These are phyloP conservation scores for Dendrolimus houi DNA, from an alignment of 2,888 invertebrate species.

Conservation along the genomic window DNA sequence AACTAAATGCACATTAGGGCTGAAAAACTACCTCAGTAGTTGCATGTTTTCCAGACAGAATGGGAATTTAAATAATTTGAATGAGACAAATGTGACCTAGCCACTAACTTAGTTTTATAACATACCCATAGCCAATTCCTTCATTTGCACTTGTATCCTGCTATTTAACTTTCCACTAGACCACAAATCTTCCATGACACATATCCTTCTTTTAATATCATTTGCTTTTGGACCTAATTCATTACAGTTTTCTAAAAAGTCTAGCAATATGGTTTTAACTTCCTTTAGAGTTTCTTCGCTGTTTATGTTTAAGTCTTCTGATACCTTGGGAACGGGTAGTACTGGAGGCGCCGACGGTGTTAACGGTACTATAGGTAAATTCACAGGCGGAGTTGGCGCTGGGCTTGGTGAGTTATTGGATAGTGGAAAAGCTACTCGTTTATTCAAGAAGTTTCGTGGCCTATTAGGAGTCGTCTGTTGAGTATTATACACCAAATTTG, in stretches of 20 bases:
- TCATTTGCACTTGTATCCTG: constrained; percentile 62
- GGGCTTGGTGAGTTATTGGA: constrained; percentile 31
- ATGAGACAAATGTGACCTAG: too few relatives aligned
- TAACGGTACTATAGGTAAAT: constrained; percentile 34
- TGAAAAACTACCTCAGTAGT: too few relatives aligned
- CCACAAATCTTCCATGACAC: constrained; percentile 77
- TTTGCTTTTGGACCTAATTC: constrained; percentile 60
- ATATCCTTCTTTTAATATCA: constrained; percentile 72
- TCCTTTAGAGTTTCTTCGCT: constrained; percentile 42
- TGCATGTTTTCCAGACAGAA: too few relatives aligned
- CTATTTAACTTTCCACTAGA: constrained; percentile 67
- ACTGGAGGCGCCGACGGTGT: constrained; percentile 22
- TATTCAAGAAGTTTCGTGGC: constrained; percentile 66
- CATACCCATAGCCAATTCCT: constrained; percentile 73
- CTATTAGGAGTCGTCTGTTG: constrained; percentile 52
- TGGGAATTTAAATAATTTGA: too few relatives aligned
- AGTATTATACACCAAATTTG: constrained; percentile 61
- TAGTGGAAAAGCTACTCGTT: constrained; percentile 71
- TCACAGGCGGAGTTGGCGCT: constrained; percentile 20
- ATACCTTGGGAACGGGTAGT: constrained; percentile 9
- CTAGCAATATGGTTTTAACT: constrained; percentile 44
- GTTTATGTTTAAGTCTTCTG: constrained; percentile 27
- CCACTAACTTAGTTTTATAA: neutral
- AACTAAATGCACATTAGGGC: too few relatives aligned
- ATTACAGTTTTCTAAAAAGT: constrained; percentile 44